A percentile compares a stretch with the other conserved stretches of the same genome.
Conservation (phyloP, 2,113 vertebrate genomes). For the Apteryx mantelli region DNA sequence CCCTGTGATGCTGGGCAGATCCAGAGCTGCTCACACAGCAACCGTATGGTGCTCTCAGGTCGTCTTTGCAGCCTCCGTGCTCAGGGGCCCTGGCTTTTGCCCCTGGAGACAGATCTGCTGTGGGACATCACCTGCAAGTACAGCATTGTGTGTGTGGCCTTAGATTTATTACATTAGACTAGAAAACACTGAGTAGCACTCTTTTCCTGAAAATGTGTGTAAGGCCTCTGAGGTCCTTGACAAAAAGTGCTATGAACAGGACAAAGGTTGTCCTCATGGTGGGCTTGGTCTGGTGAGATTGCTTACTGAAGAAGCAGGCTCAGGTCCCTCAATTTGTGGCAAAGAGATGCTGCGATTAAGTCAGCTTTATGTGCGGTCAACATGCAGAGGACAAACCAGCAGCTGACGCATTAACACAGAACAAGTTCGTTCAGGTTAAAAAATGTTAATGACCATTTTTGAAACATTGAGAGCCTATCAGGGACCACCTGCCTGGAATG, state of each 20-base stretch:
- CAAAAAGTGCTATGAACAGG: background rate
- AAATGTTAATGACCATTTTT: conserved; percentile 72
- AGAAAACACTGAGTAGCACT: background rate
- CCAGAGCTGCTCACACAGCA: rapidly evolving
- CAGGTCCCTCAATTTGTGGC: background rate
- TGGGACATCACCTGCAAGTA: rapidly evolving
- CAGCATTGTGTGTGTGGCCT: rapidly evolving
- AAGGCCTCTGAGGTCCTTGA: background rate
- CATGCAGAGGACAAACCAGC: conserved; percentile 35
- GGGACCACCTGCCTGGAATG: conserved; percentile 71
- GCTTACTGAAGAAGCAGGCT: background rate
- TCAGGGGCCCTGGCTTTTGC: rapidly evolving
- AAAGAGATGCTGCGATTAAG: background rate
- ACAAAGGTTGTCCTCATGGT: background rate
- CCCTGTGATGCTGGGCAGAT: rapidly evolving
- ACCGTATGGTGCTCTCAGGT: rapidly evolving
- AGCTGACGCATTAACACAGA: conserved; percentile 55
- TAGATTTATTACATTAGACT: background rate
- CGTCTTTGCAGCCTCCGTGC: rapidly evolving
- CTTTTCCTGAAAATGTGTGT: background rate
- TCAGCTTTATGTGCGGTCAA: conserved; percentile 6
- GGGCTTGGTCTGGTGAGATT: background rate
- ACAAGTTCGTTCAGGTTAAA: conserved; percentile 70
- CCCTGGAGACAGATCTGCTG: rapidly evolving
- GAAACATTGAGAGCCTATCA: conserved; percentile 65